Conservation (phyloP, 1,140 invertebrate genomes). For the Lasioglossum baleicum region DNA sequence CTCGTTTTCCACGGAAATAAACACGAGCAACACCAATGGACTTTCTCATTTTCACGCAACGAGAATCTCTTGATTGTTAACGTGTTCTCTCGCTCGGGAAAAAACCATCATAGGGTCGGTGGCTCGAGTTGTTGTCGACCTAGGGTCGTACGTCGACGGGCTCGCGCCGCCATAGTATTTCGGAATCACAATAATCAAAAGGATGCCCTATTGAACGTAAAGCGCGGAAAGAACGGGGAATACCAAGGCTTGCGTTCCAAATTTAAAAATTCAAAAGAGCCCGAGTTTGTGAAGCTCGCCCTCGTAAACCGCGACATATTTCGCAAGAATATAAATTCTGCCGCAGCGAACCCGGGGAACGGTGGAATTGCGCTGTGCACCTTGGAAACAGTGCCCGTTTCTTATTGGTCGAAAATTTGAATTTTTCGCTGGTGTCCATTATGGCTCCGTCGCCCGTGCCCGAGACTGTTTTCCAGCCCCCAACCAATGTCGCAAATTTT, state of each 20-base stretch:
- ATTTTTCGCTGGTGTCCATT: constrained; percentile 46
- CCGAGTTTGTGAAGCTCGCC: background rate
- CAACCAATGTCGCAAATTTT: constrained; percentile 66
- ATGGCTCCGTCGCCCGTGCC: constrained; percentile 24
- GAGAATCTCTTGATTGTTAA: constrained; percentile 14
- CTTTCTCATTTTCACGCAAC: constrained; percentile 5
- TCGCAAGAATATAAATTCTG: constrained; percentile 7
- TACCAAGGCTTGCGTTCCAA: background rate
- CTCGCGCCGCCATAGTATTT: background rate
- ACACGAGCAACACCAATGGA: background rate
- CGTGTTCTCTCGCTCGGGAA: constrained; percentile 2
- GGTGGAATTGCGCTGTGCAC: constrained; percentile 1
- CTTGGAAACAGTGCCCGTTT: background rate
- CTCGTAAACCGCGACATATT: constrained; percentile 10
- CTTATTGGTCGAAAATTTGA: constrained; percentile 51
- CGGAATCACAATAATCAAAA: background rate
- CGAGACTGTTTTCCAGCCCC: constrained; percentile 36
- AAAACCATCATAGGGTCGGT: background rate
- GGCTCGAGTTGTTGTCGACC: background rate
- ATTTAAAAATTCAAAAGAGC: background rate
- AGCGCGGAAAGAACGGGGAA: background rate
- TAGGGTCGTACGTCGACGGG: background rate
- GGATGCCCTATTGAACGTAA: background rate
- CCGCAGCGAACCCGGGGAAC: background rate
- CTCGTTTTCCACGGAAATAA: constrained; percentile 6